Base-by-base conservation (phyloP, 2,113 vertebrate genomes). In the Pseudopodoces humilis region DNA sequence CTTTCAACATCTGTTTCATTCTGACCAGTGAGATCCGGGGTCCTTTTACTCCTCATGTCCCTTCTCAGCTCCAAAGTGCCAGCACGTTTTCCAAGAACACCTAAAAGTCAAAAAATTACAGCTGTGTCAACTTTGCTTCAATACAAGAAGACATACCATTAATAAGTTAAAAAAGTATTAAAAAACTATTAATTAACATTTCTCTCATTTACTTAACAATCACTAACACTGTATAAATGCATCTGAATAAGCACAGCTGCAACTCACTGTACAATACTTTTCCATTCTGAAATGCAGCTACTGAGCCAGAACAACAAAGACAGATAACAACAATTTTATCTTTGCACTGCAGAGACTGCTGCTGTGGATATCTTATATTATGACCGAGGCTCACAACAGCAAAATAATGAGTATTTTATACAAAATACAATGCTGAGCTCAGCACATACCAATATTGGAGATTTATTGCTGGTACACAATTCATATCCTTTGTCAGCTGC, bases 1-100 rank as follows among this genome's bases (percentile, higher is more conserved):
- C 97, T 96, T 97, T 98, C 97, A 98, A 92, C 95, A 95, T 98
- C 96, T 97, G 98, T 99, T 98, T 99, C 99, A 99, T 99, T 98
- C 99, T 99, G 98, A 98, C 94, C 95, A 97, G 86, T 94, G 95
- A 96, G 97, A 97, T 97, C 97, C 97, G 60, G 74, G 94, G 92
- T 97, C 98, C 94, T 97, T 97, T 98, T 96, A 98, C 98, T 98
- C 98, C 97, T 96, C 99, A 99, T 99, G 98, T 98, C 98, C 98
- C 95, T 97, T 88, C 93, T 97, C 96, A 96, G 91, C 71, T 77
- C 64, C 25, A 10, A 96, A 96, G 75, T 49, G 64, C 74, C 18
- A 24, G 30, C 41, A 83, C 80, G 70, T 88, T 63, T 76, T 75
- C 59, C 70, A 72, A 88, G 85, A 97, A 84, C 67, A 96, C 94